Conservation (phyloP, 2,113 vertebrate genomes). For the Paedocypris sp. region DNA sequence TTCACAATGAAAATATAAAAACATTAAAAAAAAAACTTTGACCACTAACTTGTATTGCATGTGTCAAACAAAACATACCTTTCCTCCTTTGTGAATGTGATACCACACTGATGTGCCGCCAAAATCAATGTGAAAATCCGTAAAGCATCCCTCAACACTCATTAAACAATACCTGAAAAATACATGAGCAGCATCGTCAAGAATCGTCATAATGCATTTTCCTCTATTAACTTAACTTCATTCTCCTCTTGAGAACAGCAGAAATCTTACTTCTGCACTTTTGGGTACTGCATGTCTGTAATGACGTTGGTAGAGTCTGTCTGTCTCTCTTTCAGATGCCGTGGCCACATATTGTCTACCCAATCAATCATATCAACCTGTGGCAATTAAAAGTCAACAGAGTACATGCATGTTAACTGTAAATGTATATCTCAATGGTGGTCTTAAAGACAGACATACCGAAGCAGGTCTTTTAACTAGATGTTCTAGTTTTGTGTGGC, state of each 20-base stretch:
- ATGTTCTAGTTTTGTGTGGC: slow-evolving; percentile 91
- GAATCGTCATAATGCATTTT: too few relatives aligned
- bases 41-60: not conserved
- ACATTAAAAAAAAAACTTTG: not conserved
- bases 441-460: too few relatives aligned
- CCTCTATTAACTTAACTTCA: not conserved
- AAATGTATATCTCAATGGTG: not conserved
- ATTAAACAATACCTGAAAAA: slow-evolving; percentile 86
- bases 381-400: slow-evolving; percentile 7
- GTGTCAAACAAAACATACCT: slow-evolving; percentile 61
- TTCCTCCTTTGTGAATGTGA: slow-evolving; percentile 89
- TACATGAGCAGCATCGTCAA: too few relatives aligned
- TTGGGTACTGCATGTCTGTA: slow-evolving; percentile 97
- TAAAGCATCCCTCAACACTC: slow-evolving; percentile 97
- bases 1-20: not conserved
- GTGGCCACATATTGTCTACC: slow-evolving; percentile 99
- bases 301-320: slow-evolving; percentile 95
- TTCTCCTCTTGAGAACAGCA: not conserved
- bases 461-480: slow-evolving; percentile 91
- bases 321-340: slow-evolving; percentile 92
- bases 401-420: not conserved
- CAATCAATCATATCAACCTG: slow-evolving; percentile 98
- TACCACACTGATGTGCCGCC: slow-evolving; percentile 98
- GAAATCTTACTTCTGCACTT: slow-evolving; percentile 87
- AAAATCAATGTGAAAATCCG: slow-evolving; percentile 97